Percentiles rank a stretch among this genome's conserved stretches.
These are phyloP conservation scores for Micrasema minimum DNA, from an alignment of 1,140 invertebrate genomes.

Conservation along the genomic window DNA sequence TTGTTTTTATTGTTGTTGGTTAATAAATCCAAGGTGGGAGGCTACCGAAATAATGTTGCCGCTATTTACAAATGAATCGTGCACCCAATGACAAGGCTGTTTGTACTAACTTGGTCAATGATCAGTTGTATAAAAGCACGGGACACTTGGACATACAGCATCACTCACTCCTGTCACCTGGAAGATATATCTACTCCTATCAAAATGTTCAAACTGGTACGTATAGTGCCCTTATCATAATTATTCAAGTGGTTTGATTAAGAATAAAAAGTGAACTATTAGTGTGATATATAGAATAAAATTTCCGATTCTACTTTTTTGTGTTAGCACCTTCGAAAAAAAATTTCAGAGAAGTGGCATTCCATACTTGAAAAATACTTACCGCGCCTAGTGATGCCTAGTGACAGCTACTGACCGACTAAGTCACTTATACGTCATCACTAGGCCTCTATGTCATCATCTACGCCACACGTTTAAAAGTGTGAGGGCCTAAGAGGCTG, in stretches of 20 bases:
- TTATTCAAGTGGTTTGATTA: background rate
- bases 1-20: too few relatives aligned
- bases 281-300: background rate
- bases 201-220: conserved; percentile 11
- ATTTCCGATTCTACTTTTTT: background rate
- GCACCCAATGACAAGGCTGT: too few relatives aligned
- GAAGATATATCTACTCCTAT: background rate
- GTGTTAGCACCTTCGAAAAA: too few relatives aligned
- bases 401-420: too few relatives aligned
- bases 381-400: too few relatives aligned
- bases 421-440: background rate
- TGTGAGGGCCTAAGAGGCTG: background rate
- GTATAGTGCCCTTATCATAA: background rate
- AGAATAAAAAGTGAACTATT: background rate
- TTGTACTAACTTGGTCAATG: too few relatives aligned
- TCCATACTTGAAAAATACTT: too few relatives aligned
- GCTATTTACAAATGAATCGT: too few relatives aligned
- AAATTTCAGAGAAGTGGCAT: too few relatives aligned
- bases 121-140: conserved; percentile 1
- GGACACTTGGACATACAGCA: background rate
- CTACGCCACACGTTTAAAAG: background rate
- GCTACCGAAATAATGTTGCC: too few relatives aligned
- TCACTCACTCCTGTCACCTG: background rate
- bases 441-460: background rate
- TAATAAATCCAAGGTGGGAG: too few relatives aligned